Evolutionary conservation across 2,888 invertebrate species (phyloP).

Genomic region (Stenchaetothrips biformis): DNA sequence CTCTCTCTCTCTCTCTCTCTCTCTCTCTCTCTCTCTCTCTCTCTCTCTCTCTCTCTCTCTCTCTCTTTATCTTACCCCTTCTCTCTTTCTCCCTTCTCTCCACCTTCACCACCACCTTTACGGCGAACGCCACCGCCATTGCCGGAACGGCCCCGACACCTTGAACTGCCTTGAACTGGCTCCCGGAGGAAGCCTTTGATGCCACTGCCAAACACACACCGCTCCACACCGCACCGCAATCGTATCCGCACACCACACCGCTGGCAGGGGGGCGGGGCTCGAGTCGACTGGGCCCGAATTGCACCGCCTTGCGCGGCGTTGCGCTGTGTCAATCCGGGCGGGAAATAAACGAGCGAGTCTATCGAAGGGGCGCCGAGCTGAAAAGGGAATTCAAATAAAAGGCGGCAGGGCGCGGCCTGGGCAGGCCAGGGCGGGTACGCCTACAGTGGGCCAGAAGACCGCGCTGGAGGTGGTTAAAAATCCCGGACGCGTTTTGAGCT

Average conservation of each 20-base stretch:
- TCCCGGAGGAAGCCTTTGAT: not conserved
- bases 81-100: too few relatives aligned
- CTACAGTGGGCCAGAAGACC: too few relatives aligned
- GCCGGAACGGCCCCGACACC: not conserved
- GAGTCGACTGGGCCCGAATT: not conserved
- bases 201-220: not conserved
- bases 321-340: not conserved
- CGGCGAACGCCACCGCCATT: not conserved
- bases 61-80: not conserved
- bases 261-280: too few relatives aligned
- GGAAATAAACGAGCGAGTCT: not conserved
- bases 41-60: constrained; percentile 1
- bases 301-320: not conserved
- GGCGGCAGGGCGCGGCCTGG: too few relatives aligned
- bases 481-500: too few relatives aligned
- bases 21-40: constrained; percentile 1
- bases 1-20: constrained; percentile 1
- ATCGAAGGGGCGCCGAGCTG: too few relatives aligned
- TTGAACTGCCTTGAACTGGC: not conserved
- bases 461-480: too few relatives aligned
- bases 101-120: not conserved
- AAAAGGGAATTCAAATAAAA: too few relatives aligned
- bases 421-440: too few relatives aligned
- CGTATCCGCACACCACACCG: not conserved
- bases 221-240: not conserved